Percentiles rank a stretch among this genome's conserved stretches.
Conservation (phyloP, 2,113 vertebrate genomes). For the Phaethon lepturus region DNA sequence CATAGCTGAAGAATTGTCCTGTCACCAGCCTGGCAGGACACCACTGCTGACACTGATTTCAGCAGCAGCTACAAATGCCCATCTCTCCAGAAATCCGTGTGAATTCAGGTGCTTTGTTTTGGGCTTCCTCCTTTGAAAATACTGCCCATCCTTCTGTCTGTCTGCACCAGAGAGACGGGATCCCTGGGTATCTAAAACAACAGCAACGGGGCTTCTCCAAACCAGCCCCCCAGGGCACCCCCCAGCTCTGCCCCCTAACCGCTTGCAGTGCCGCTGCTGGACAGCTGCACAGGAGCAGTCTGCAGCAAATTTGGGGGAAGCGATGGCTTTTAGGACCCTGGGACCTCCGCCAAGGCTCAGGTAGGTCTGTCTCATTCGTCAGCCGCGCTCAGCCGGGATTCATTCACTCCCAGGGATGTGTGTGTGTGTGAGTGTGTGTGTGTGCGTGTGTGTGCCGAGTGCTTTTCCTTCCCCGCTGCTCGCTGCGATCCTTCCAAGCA, state of each 20-base stretch:
- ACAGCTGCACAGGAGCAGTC: background rate
- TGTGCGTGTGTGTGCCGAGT: background rate
- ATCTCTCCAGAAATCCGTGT: rapidly evolving
- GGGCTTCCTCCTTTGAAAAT: background rate
- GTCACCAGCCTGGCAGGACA: background rate
- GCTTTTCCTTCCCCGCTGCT: conserved; percentile 46
- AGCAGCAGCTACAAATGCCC: background rate
- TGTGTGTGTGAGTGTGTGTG: background rate
- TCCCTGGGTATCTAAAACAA: background rate
- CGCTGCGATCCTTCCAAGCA: conserved; percentile 4
- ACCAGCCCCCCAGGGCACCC: background rate
- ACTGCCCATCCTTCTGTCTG: background rate
- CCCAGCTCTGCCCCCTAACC: background rate
- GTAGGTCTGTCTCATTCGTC: conserved; percentile 67
- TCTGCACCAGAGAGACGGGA: background rate
- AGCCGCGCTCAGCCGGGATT: conserved; percentile 18
- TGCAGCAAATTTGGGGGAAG: background rate
- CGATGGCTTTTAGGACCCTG: conserved; percentile 69
- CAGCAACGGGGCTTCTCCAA: background rate
- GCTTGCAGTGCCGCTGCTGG: background rate
- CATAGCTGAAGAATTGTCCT: background rate
- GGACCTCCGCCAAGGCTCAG: conserved; percentile 51
- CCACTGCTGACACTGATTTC: background rate
- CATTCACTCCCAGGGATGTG: conserved; percentile 52
- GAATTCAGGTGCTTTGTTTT: background rate